A percentile compares a stretch with the other conserved stretches of the same genome.
Conservation (phyloP, 2,113 vertebrate species). For the Chitala chitala region DNA sequence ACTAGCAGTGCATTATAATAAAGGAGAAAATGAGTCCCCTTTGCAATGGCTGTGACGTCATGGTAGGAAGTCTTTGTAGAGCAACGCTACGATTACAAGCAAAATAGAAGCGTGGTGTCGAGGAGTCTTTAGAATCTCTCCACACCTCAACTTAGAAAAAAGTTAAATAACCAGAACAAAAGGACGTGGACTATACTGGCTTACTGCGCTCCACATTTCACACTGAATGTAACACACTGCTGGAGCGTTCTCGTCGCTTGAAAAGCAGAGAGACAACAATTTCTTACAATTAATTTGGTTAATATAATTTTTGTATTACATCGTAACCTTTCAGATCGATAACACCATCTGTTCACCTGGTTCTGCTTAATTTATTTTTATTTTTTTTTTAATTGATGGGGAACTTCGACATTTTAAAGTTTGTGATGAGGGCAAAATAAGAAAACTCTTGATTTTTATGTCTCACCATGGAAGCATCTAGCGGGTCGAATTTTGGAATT, state of each 20-base stretch:
- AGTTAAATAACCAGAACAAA: conserved; percentile 72
- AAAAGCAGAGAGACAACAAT: neutral
- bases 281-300: conserved; percentile 5
- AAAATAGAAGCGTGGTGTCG: conserved; percentile 75
- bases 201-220: conserved; percentile 43
- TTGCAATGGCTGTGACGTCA: conserved; percentile 84
- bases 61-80: conserved; percentile 82
- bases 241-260: conserved; percentile 41
- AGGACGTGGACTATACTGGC: conserved; percentile 58
- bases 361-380: conserved; percentile 29
- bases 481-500: conserved; percentile 95
- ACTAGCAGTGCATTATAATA: conserved; percentile 70
- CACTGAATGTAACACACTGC: conserved; percentile 51
- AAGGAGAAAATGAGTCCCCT: conserved; percentile 63
- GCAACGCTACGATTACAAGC: conserved; percentile 80
- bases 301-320: neutral
- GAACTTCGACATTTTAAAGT: conserved; percentile 44
- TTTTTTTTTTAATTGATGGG: conserved; percentile 24
- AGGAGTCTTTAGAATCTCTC: conserved; percentile 67
- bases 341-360: conserved; percentile 31
- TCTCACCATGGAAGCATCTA: conserved; percentile 87
- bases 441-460: conserved; percentile 30
- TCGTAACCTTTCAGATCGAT: conserved; percentile 21
- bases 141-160: conserved; percentile 81
- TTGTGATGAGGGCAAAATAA: conserved; percentile 73